A percentile compares a stretch with the other conserved stretches of the same genome.
phyloP scores from a whole-genome alignment of 2,888 invertebrate species.

The Drosophila prostipennis region DNA sequence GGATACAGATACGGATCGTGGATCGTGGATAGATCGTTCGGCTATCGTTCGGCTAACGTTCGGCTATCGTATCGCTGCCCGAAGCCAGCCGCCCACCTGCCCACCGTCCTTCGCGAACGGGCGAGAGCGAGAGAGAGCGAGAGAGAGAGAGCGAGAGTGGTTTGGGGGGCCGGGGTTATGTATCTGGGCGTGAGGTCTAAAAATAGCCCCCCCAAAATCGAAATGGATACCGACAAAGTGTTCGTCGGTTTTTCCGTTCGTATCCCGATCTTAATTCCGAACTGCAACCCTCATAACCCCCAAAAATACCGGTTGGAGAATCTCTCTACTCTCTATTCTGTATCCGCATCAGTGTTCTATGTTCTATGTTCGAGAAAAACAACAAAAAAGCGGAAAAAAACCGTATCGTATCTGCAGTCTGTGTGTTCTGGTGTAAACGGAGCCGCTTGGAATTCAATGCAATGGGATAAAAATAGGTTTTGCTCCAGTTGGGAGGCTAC shows the following conservation, averaged over 20 bases:
- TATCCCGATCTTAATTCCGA: slow-evolving; percentile 14
- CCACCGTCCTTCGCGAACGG: slow-evolving; percentile 56
- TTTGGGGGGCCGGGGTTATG: slow-evolving; percentile 21
- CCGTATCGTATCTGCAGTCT: background rate
- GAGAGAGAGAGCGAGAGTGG: slow-evolving; percentile 11
- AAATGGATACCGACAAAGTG: slow-evolving; percentile 82
- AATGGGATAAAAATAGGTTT: slow-evolving; percentile 75
- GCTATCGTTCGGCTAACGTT: background rate
- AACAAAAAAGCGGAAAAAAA: no score
- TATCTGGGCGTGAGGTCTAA: slow-evolving; percentile 83
- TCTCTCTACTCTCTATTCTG: slow-evolving; percentile 2
- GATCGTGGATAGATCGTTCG: slow-evolving; percentile 2
- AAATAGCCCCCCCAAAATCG: slow-evolving; percentile 81
- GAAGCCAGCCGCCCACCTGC: slow-evolving; percentile 64
- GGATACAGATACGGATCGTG: slow-evolving; percentile 79
- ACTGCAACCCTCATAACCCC: slow-evolving; percentile 16
- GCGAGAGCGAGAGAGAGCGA: slow-evolving; percentile 23
- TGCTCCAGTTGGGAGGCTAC: slow-evolving; percentile 67
- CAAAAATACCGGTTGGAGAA: slow-evolving; percentile 59
- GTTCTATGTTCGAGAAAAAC: no score
- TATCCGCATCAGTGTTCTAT: slow-evolving; percentile 1
- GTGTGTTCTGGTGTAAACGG: slow-evolving; percentile 63
- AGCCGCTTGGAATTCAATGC: slow-evolving; percentile 79
- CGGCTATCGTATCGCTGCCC: background rate
- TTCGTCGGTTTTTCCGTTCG: slow-evolving; percentile 2